These are phyloP conservation scores for Euschistus heros DNA, from an alignment of 1,140 invertebrate genomes.

Conservation along the genomic window DNA sequence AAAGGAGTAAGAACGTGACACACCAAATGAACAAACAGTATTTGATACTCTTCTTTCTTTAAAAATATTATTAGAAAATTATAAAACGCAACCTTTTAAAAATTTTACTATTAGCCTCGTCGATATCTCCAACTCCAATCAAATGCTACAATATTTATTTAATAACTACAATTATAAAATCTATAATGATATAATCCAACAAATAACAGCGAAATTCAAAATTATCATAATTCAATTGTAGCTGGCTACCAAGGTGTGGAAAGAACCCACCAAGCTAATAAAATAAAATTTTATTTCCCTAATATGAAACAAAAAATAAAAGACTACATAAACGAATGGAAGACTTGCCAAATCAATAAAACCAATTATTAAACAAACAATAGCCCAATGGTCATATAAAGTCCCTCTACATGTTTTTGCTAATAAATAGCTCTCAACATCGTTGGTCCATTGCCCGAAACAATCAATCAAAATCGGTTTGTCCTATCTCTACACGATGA, in stretches of 20 bases:
- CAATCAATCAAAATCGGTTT: not conserved
- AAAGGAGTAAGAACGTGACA: not conserved
- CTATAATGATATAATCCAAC: no score
- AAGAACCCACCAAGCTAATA: constrained; percentile 32
- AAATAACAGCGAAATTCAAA: no score
- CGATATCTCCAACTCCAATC: not conserved
- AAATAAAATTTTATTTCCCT: constrained; percentile 31
- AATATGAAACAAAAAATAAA: constrained; percentile 31
- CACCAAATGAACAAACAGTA: not conserved
- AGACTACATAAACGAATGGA: constrained; percentile 33
- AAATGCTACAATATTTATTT: constrained; percentile 27
- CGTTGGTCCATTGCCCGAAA: not conserved
- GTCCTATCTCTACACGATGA: constrained; percentile 1
- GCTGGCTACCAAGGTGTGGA: constrained; percentile 33
- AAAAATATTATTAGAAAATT: not conserved
- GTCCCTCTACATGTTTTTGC: not conserved
- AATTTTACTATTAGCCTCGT: not conserved
- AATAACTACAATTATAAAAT: constrained; percentile 32
- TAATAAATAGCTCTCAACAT: not conserved
- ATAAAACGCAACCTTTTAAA: not conserved
- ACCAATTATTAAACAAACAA: not conserved
- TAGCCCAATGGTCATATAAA: not conserved
- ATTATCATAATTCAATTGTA: no score
- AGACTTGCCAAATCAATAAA: constrained; percentile 34
- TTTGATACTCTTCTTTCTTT: not conserved